Base-by-base conservation (phyloP, 2,797 vertebrate species). In the Girardinus metallicus region DNA sequence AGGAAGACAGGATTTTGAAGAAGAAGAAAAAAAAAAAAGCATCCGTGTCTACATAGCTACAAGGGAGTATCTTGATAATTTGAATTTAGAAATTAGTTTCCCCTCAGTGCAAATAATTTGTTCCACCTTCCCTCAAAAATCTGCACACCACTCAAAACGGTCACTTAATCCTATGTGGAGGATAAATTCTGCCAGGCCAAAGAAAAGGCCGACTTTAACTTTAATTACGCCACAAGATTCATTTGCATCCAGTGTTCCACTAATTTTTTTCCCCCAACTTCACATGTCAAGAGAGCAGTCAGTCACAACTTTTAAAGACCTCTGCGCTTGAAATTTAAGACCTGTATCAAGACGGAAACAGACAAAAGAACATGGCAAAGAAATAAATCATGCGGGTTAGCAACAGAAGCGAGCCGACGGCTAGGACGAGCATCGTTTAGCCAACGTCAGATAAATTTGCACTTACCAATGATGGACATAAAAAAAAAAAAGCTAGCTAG, bases 1-100 rank as follows among this genome's bases (percentile, higher is more conserved):
- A 85, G 47, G 87, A 85, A 85, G 53, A 6, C 18, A 36, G 9
- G 18, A 12, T 15, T 9, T 51, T 51, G 49, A 51, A 51, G 26
- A 4, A 13, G 5, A 26, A 46, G 11, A 29, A 53, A 2, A 10
- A 16, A 16, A 47, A 47, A 47, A 46, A 46, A 49, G 70, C 43
- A 31, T 70, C 39, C 3, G 12, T 23, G 12, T 23, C 34, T 29
- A 55, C 36, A 4, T 23, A 23, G 41, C 39, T 68, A 26, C 18
- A 11, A 39, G 10, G 36, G 34, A 0, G 18, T 12, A 36, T 4
- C 16, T 36, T 36, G 60, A 64, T 36, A 0, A 18, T 64, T 18
- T 10, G 34, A 36, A 60, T 31, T 5, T 2, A 15, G 57, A 31
- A 60, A 60, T 10, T 3, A 8, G 31, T 18, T 64, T 64, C 31